phyloP scores from a whole-genome alignment of 2,888 invertebrate genomes.

The Diogma glabrata region DNA sequence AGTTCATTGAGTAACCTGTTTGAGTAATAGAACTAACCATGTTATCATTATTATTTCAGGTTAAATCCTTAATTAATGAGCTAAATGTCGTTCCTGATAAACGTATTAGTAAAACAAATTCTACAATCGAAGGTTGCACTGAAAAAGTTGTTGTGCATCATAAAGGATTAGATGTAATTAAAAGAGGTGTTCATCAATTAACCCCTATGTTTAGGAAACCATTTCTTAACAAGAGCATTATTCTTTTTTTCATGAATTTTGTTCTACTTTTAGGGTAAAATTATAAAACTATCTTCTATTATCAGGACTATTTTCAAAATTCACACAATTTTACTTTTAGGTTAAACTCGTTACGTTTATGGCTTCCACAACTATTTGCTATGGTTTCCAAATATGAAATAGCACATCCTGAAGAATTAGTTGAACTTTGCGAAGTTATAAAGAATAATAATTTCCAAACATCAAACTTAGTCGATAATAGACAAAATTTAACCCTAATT shows the following conservation, averaged over 20 bases:
- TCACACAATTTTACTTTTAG: conserved; percentile 31
- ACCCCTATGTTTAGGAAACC: conserved; percentile 53
- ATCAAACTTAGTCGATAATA: too few species aligned
- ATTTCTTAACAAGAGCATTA: conserved; percentile 44
- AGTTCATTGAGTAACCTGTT: neutral
- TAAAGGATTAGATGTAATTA: conserved; percentile 26
- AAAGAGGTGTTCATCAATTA: conserved; percentile 49
- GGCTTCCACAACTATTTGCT: conserved; percentile 77
- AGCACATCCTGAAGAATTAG: conserved; percentile 22
- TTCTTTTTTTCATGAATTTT: conserved; percentile 53
- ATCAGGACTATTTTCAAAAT: neutral
- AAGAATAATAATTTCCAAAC: too few species aligned
- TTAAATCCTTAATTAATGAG: conserved; percentile 6
- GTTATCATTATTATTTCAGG: neutral
- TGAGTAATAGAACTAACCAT: too few species aligned
- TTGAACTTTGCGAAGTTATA: conserved; percentile 28
- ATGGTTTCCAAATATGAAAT: conserved; percentile 46
- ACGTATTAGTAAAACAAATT: neutral
- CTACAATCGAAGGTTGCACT: too few species aligned
- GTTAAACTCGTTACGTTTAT: conserved; percentile 68
- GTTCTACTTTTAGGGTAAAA: conserved; percentile 53
- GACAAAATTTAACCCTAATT: too few species aligned
- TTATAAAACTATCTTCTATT: neutral
- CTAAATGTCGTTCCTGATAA: neutral
- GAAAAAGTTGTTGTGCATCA: too few species aligned